phyloP scores from a whole-genome alignment of 2,797 vertebrate genomes.

The Molossus alvarezi region DNA sequence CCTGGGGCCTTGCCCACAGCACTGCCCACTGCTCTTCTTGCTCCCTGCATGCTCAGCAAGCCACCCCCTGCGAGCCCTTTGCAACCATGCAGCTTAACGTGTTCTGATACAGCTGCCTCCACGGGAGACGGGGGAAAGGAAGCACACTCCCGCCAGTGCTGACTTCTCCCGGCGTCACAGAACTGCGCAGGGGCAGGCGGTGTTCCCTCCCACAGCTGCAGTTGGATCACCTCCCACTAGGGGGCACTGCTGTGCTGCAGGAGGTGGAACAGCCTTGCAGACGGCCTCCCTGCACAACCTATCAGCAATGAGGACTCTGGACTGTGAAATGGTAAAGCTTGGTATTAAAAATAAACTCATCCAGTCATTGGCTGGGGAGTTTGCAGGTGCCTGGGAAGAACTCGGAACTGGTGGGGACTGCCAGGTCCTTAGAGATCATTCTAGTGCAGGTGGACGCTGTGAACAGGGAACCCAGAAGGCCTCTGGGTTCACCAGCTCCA shows the following conservation, averaged over 20 bases:
- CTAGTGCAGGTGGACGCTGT: neutral
- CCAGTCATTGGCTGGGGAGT: neutral
- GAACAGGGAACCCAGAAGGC: neutral
- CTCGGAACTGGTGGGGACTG: neutral
- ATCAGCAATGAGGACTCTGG: neutral
- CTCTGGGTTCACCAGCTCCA: neutral
- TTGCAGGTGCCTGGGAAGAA: constrained; percentile 17
- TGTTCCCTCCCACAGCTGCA: neutral
- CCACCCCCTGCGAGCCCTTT: neutral
- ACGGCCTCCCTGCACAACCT: neutral
- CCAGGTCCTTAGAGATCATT: neutral
- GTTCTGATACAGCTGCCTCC: neutral
- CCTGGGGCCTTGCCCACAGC: neutral
- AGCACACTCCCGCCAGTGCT: neutral
- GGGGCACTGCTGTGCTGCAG: constrained; percentile 51
- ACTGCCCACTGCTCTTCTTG: neutral
- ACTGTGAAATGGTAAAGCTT: neutral
- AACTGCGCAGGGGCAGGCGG: neutral
- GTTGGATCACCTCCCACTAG: constrained; percentile 51
- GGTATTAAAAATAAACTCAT: neutral
- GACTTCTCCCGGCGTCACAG: neutral
- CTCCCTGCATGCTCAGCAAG: neutral
- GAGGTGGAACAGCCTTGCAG: neutral
- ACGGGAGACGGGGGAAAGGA: neutral
- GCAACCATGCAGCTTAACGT: neutral